Evolutionary conservation across 2,113 vertebrate genomes (phyloP).

Genomic region (Archilochus colubris): DNA sequence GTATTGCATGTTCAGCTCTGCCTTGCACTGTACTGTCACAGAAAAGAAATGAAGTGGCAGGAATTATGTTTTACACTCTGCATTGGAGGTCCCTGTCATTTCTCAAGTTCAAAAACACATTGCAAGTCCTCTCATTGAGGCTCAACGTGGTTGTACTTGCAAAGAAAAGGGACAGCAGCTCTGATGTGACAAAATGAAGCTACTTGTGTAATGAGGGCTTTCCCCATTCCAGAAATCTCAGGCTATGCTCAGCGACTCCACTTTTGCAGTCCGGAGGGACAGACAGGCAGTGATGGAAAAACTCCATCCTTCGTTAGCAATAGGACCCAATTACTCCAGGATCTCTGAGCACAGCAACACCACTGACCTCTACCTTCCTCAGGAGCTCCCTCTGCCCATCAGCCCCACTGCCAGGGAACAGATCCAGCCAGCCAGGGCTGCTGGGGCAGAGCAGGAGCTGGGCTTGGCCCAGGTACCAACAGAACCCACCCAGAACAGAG

Average conservation of each 20-base stretch:
- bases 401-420: rapidly evolving
- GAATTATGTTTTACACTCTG: neutral
- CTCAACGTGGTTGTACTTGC: rapidly evolving
- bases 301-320: neutral
- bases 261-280: neutral
- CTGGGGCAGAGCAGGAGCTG: neutral
- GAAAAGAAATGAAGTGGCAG: neutral
- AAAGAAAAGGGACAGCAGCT: neutral
- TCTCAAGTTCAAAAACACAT: neutral
- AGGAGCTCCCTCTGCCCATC: neutral
- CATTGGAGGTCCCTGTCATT: neutral
- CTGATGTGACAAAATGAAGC: neutral
- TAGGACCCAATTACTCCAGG: too few species aligned
- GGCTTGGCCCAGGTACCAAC: rapidly evolving
- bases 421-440: neutral
- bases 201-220: neutral
- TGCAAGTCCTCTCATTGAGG: rapidly evolving
- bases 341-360: neutral
- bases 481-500: rapidly evolving
- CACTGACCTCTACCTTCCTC: neutral
- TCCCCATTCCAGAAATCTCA: neutral
- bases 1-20: neutral
- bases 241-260: neutral
- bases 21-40: neutral
- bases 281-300: neutral